A percentile compares a stretch with the other conserved stretches of the same genome.
phyloP scores from a whole-genome alignment of 92 coral and sea anemone genomes.

The Paragorgia papillata region DNA sequence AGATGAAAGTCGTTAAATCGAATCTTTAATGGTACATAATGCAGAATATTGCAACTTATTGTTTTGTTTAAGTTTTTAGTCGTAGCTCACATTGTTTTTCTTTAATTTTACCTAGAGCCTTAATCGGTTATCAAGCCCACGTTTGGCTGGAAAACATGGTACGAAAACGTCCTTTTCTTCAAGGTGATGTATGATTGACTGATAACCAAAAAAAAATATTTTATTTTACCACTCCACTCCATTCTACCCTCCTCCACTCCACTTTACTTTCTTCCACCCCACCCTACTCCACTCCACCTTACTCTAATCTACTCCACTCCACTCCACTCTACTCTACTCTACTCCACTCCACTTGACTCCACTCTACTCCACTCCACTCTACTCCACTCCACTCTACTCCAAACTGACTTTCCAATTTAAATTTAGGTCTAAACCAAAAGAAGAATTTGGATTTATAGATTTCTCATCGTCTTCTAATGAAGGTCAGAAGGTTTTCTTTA shows the following conservation, averaged over 20 bases:
- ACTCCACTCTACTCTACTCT: too few species aligned
- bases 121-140: constrained; percentile 86
- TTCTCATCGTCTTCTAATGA: constrained; percentile 11
- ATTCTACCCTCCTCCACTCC: not conserved
- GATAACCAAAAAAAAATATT: not conserved
- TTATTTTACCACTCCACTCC: not conserved
- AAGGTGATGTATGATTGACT: constrained; percentile 7
- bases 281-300: too few species aligned
- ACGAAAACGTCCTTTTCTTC: constrained; percentile 12
- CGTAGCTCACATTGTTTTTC: not conserved
- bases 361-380: too few species aligned
- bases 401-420: not conserved
- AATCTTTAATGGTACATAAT: not conserved
- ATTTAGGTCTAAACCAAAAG: constrained; percentile 21
- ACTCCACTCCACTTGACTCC: too few species aligned
- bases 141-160: not conserved
- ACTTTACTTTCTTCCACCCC: not conserved
- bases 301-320: too few species aligned
- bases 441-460: constrained; percentile 13
- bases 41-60: too few species aligned
- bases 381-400: too few species aligned
- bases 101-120: constrained; percentile 65
- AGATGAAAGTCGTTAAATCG: too few species aligned
- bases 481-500: constrained; percentile 1
- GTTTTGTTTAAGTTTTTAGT: not conserved